These are phyloP conservation scores for Microtus ochrogaster DNA, from an alignment of 2,113 vertebrate genomes.

Conservation along the genomic window DNA sequence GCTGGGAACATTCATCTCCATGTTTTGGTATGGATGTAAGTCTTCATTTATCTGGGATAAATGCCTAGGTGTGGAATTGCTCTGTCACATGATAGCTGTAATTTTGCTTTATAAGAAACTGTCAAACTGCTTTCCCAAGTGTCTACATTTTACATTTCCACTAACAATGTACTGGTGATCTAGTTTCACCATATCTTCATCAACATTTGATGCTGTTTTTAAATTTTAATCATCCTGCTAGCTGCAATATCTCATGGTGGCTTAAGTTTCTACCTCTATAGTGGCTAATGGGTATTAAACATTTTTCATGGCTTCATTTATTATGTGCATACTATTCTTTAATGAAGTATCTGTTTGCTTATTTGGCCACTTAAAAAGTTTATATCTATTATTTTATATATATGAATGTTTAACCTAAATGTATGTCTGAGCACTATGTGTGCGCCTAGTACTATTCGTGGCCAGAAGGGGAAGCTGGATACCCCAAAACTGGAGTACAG, in stretches of 20 bases:
- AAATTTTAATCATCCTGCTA: constrained; percentile 11
- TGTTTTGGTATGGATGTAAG: not conserved
- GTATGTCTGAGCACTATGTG: not conserved
- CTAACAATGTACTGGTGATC: not conserved
- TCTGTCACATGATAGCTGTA: not conserved
- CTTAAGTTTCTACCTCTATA: not conserved
- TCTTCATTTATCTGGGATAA: not conserved
- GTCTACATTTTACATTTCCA: not conserved
- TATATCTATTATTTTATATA: not conserved
- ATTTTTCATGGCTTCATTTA: not conserved
- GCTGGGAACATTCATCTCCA: not conserved
- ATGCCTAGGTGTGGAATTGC: not conserved
- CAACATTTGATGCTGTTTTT: constrained; percentile 12
- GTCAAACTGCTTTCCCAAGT: not conserved
- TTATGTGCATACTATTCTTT: not conserved
- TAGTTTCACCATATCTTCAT: not conserved
- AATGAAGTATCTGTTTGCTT: not conserved
- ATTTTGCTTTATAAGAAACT: not conserved
- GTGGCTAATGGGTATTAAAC: not conserved
- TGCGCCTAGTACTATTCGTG: not conserved
- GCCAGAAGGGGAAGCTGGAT: not conserved
- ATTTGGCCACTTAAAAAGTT: not conserved
- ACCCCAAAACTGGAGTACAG: not conserved
- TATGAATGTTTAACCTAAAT: not conserved
- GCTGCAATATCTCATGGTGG: not conserved